Percentiles rank a stretch among this genome's conserved stretches.
These are phyloP conservation scores for Sebastes hubbsi DNA, from an alignment of 2,797 vertebrate species.

Conservation along the genomic window DNA sequence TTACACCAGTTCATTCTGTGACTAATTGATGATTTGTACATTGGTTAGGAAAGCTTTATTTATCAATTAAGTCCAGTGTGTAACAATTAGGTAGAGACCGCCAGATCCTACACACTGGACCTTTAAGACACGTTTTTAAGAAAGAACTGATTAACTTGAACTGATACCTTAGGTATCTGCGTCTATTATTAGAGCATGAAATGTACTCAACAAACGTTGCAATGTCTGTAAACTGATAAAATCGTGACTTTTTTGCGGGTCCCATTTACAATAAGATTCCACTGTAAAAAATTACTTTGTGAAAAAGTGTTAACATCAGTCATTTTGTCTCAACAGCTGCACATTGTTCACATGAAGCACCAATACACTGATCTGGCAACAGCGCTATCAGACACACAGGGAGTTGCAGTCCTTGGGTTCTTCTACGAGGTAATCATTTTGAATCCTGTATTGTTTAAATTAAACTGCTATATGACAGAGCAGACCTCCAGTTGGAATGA, in stretches of 20 bases:
- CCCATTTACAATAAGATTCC: not conserved
- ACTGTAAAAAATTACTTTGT: not conserved
- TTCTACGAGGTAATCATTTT: slow-evolving; percentile 84
- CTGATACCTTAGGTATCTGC: not conserved
- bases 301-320: not conserved
- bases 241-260: not conserved
- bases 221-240: not conserved
- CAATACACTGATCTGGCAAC: slow-evolving; percentile 35
- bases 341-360: slow-evolving; percentile 89
- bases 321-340: slow-evolving; percentile 80
- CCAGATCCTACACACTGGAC: no score
- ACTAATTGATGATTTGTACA: not conserved
- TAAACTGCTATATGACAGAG: not conserved
- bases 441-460: not conserved
- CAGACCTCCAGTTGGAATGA: not conserved
- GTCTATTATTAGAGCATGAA: not conserved
- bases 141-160: not conserved
- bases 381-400: slow-evolving; percentile 66
- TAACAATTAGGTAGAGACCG: no score
- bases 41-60: not conserved
- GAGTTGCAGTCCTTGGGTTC: slow-evolving; percentile 90
- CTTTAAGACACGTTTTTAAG: not conserved
- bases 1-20: not conserved
- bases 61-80: not conserved
- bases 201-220: not conserved